These are phyloP conservation scores for Patella vulgata DNA, from an alignment of 1,140 invertebrate genomes.

Conservation along the genomic window DNA sequence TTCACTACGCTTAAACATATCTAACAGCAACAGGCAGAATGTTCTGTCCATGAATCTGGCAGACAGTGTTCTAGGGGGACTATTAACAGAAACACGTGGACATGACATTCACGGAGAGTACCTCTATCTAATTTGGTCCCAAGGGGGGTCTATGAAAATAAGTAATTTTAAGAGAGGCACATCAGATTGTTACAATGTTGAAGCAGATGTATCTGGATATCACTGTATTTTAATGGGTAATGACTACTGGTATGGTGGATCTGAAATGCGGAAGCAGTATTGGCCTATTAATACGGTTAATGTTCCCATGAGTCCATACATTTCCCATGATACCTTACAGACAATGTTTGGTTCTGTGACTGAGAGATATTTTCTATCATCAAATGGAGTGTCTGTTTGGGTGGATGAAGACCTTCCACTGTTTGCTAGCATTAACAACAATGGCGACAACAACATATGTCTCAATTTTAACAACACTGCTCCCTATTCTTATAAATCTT, in stretches of 20 bases:
- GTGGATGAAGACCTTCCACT: slow-evolving; percentile 46
- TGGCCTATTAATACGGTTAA: slow-evolving; percentile 65
- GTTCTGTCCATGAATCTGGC: too few species aligned
- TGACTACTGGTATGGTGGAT: slow-evolving; percentile 59
- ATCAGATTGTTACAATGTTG: too few species aligned
- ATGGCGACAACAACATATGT: slow-evolving; percentile 20
- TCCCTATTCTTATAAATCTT: slow-evolving; percentile 42
- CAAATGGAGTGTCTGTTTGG: slow-evolving; percentile 51
- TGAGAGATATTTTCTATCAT: slow-evolving; percentile 57
- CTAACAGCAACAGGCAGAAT: too few species aligned
- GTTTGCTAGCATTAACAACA: slow-evolving; percentile 43
- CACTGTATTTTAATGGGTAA: too few species aligned
- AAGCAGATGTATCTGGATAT: too few species aligned
- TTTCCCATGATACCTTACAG: slow-evolving; percentile 30
- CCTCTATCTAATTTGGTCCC: too few species aligned
- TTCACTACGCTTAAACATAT: too few species aligned
- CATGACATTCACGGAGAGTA: too few species aligned
- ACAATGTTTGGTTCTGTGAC: slow-evolving; percentile 43
- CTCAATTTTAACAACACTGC: slow-evolving; percentile 13
- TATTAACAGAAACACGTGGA: too few species aligned
- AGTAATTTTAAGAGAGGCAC: too few species aligned
- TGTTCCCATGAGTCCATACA: slow-evolving; percentile 40
- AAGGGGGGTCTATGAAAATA: too few species aligned
- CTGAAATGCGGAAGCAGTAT: slow-evolving; percentile 60
- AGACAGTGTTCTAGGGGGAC: too few species aligned